These are phyloP conservation scores for Bradypus variegatus DNA, from an alignment of 2,797 vertebrate genomes.

Conservation along the genomic window DNA sequence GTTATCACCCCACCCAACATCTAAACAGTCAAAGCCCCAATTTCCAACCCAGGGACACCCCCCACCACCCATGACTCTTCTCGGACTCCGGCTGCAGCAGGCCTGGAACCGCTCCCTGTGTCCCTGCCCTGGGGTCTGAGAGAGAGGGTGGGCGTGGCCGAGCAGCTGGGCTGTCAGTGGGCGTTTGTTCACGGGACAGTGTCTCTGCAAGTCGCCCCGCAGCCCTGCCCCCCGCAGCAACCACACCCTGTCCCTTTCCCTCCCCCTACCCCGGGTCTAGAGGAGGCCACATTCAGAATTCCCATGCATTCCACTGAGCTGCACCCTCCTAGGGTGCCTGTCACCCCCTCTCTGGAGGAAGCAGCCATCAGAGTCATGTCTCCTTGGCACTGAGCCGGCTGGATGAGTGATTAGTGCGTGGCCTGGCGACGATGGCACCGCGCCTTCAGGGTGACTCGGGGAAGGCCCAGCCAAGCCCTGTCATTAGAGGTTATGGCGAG, in stretches of 20 bases:
- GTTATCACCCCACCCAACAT: too few species aligned
- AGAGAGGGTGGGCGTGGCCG: neutral
- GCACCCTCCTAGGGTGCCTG: neutral
- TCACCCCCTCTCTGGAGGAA: neutral
- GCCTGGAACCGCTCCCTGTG: rapidly evolving
- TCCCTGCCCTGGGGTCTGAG: neutral
- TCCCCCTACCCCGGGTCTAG: neutral
- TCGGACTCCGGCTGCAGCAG: neutral
- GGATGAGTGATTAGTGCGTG: neutral
- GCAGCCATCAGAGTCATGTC: neutral
- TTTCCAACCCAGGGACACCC: neutral
- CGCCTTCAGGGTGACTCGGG: neutral
- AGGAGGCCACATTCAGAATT: neutral
- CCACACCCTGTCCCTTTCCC: neutral
- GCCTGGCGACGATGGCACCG: neutral
- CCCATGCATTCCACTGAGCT: neutral
- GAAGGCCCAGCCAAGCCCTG: neutral
- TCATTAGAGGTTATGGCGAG: neutral
- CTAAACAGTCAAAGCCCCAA: neutral
- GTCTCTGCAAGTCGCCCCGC: neutral
- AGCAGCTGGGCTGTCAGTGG: rapidly evolving
- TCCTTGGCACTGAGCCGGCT: neutral
- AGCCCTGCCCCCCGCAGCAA: neutral
- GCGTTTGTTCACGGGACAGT: neutral
- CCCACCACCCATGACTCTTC: neutral